Base-by-base conservation (phyloP, 2,888 invertebrate genomes). In the Acronicta aceris region DNA sequence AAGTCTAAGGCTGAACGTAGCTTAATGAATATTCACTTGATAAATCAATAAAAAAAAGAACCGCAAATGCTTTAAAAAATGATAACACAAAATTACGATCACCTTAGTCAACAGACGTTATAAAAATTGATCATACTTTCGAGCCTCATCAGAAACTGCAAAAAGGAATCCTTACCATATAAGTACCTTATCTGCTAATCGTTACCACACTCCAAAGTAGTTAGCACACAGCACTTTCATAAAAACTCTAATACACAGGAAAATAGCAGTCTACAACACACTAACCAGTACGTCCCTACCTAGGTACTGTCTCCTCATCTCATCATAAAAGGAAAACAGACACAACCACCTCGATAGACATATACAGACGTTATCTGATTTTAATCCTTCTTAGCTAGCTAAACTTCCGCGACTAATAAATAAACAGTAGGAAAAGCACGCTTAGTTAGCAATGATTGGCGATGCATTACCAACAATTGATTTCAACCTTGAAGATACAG, bases 271-370 rank as follows among this genome's bases (percentile, higher is more conserved):
- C 17, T 30, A 38, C 48, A 45, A 30, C 53, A 12, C 58, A 57
- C 40, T 43, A 59, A 46, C 59, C 61, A 47, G 51, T 45, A 66
- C 62, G 46, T 59, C 13, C 13, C 13, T 0, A 27, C 33, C 12
- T n/a, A n/a, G n/a, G n/a, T n/a, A 4, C 21, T 38, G 51, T 56
- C 67, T 50, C 43, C 41, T 67, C 43, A 21, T 21, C 21, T 21
- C 21, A 64, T 67, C 59, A 49, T 64, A 72, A 57, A 71, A 56
- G 63, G 56, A 57, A 67, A 56, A 59, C 21, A 13, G 27, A 38
- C 48, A 46, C 36, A 13, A 17, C 54, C 43, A 58, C 71, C 66
- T 71, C 53, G 43, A 61, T 61, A 47, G 36, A 50, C 47, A 47
- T 30, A 46, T 9, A 33, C 17, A 57, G 6, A 13, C 36, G 25